phyloP scores from a whole-genome alignment of 2,113 vertebrate species.

The Nymphicus hollandicus region DNA sequence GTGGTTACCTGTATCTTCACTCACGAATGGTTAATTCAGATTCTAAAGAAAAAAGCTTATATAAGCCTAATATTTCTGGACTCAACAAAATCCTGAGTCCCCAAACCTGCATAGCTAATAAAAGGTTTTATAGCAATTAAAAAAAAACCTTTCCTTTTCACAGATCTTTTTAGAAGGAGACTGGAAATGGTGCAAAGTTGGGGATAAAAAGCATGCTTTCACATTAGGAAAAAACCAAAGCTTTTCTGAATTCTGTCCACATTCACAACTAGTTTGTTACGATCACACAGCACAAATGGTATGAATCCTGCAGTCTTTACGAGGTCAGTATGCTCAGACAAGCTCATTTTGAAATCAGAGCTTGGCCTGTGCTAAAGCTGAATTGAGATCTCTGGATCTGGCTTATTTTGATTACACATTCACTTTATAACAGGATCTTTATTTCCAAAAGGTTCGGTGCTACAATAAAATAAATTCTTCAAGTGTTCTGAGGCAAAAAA shows the following conservation, averaged over 20 bases:
- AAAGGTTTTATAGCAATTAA: background rate
- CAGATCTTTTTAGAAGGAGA: constrained; percentile 28
- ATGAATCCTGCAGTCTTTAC: constrained; percentile 18
- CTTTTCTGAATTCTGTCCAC: constrained; percentile 40
- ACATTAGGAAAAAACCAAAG: background rate
- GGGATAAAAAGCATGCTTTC: constrained; percentile 51
- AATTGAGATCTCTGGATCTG: background rate
- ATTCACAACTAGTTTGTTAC: constrained; percentile 32
- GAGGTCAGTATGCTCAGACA: background rate
- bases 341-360: constrained; percentile 3
- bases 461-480: background rate
- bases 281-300: background rate
- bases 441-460: background rate
- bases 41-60: constrained; percentile 48
- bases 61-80: constrained; percentile 50
- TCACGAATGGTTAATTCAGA: constrained; percentile 35
- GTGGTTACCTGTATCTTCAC: constrained; percentile 43
- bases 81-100: constrained; percentile 48
- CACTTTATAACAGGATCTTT: background rate
- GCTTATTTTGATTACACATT: background rate
- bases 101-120: constrained; percentile 42
- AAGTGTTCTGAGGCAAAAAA: background rate
- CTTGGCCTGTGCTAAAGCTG: background rate
- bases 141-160: constrained; percentile 40
- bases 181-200: constrained; percentile 24